These are phyloP conservation scores for Podabrus alpinus DNA, from an alignment of 2,888 invertebrate species.

Conservation along the genomic window DNA sequence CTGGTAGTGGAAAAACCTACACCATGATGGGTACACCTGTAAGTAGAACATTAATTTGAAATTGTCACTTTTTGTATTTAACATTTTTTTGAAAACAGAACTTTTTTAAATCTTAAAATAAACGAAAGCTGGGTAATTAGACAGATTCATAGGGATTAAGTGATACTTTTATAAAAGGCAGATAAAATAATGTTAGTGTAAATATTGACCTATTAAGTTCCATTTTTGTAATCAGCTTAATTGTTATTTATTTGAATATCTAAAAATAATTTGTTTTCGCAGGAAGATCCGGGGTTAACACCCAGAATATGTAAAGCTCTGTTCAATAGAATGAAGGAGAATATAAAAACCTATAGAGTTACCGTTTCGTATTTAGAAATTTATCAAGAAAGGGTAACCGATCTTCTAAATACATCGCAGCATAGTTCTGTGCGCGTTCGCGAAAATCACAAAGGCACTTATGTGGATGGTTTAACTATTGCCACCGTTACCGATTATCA, in stretches of 20 bases:
- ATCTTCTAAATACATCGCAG: slow-evolving; percentile 62
- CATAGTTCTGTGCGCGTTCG: slow-evolving; percentile 63
- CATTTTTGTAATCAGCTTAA: slow-evolving; percentile 34
- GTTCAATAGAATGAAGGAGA: slow-evolving; percentile 80
- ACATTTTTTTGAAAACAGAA: no score
- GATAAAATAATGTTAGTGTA: no score
- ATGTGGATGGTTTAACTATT: slow-evolving; percentile 84
- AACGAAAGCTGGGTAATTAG: no score
- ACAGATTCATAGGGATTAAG: no score
- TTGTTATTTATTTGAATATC: neutral
- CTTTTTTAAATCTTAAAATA: no score
- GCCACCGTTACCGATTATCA: slow-evolving; percentile 85
- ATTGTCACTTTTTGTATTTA: no score
- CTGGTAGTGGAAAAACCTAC: slow-evolving; percentile 88
- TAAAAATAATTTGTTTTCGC: slow-evolving; percentile 36
- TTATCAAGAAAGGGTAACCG: slow-evolving; percentile 71
- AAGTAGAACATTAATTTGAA: slow-evolving; percentile 34
- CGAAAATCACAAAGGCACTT: slow-evolving; percentile 80
- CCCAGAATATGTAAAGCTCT: slow-evolving; percentile 84
- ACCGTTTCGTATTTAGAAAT: slow-evolving; percentile 75
- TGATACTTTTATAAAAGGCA: no score
- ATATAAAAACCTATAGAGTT: slow-evolving; percentile 82
- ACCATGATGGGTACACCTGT: slow-evolving; percentile 89
- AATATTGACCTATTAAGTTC: no score
- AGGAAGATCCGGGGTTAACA: slow-evolving; percentile 81